Evolutionary conservation across 2,888 invertebrate genomes (phyloP).

Genomic region (Hipparchia sbordonii): DNA sequence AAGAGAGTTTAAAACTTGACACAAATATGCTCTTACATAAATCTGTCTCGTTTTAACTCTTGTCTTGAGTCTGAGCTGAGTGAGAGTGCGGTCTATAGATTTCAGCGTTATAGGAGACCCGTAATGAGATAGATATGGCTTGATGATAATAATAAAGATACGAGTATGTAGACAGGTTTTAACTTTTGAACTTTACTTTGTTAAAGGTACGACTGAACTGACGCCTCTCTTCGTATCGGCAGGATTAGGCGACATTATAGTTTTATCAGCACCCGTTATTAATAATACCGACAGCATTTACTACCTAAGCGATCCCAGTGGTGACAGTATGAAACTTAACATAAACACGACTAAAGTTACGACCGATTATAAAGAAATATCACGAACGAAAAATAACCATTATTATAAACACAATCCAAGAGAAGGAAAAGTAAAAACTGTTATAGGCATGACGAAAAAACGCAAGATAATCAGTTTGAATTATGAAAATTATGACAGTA

Average conservation of each 20-base stretch:
- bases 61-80: too few species aligned
- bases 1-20: too few species aligned
- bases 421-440: conserved; percentile 33
- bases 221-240: conserved; percentile 50
- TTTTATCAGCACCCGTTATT: conserved; percentile 57
- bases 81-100: too few species aligned
- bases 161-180: too few species aligned
- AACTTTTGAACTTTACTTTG: conserved; percentile 14
- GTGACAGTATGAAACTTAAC: conserved; percentile 51
- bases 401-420: conserved; percentile 35
- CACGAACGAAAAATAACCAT: conserved; percentile 18
- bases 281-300: conserved; percentile 45
- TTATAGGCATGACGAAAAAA: conserved; percentile 37
- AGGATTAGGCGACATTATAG: conserved; percentile 54
- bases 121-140: too few species aligned
- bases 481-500: conserved; percentile 29
- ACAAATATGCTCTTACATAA: too few species aligned
- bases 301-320: conserved; percentile 59
- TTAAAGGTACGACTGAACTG: conserved; percentile 63
- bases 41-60: too few species aligned
- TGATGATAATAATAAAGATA: too few species aligned
- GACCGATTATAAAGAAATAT: conserved; percentile 5
- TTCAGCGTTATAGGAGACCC: too few species aligned
- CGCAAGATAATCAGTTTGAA: conserved; percentile 46
- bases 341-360: conserved; percentile 38